Evolutionary conservation across 2,888 invertebrate genomes (phyloP).

Genomic region (Agrochola litura): DNA sequence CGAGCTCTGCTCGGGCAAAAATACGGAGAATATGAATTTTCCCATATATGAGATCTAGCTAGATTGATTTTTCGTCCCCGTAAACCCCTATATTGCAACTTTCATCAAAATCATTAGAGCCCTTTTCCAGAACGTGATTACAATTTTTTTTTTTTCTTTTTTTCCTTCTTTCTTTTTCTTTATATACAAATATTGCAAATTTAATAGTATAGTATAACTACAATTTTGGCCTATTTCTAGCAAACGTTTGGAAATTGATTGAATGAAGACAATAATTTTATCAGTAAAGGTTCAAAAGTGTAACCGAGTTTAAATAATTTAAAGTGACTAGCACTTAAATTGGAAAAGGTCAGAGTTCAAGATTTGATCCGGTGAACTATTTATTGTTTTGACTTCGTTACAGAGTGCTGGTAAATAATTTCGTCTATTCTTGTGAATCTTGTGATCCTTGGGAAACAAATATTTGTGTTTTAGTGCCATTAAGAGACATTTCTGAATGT

Average conservation of each 20-base stretch:
- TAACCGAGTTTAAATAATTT: conserved; percentile 31
- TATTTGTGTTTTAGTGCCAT: too few relatives aligned
- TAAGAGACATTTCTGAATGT: not conserved
- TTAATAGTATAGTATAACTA: too few relatives aligned
- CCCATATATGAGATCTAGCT: too few relatives aligned
- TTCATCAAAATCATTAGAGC: too few relatives aligned
- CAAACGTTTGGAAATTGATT: conserved; percentile 7
- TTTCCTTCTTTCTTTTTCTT: too few relatives aligned
- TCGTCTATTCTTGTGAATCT: not conserved
- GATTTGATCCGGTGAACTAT: not conserved
- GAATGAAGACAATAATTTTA: conserved; percentile 30
- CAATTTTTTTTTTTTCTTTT: too few relatives aligned
- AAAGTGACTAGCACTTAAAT: conserved; percentile 27
- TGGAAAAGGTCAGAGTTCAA: conserved; percentile 10
- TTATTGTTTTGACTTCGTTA: conserved; percentile 13
- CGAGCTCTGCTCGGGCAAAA: too few relatives aligned
- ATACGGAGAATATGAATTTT: too few relatives aligned
- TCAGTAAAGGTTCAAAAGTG: conserved; percentile 2
- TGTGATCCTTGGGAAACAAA: not conserved
- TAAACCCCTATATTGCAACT: too few relatives aligned
- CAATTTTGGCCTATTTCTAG: conserved; percentile 11
- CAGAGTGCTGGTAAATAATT: not conserved
- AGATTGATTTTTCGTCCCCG: too few relatives aligned
- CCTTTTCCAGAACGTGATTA: too few relatives aligned
- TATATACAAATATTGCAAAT: too few relatives aligned